Conservation (phyloP, 2,113 vertebrate genomes). For the Condylura cristata region DNA sequence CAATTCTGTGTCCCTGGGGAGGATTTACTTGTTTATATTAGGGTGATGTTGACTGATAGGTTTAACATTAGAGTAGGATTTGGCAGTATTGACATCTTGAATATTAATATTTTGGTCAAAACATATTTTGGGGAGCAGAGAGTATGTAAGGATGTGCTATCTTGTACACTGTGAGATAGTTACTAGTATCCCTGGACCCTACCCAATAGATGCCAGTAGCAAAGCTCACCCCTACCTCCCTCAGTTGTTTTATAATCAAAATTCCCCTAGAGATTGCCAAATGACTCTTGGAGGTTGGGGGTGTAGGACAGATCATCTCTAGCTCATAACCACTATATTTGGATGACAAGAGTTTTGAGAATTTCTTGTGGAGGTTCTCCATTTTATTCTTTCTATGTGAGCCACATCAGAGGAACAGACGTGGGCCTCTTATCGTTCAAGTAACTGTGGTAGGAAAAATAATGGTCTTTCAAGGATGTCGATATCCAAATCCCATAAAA, state of each 20-base stretch:
- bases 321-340: neutral
- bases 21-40: constrained; percentile 26
- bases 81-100: neutral
- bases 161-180: neutral
- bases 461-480: constrained; percentile 21
- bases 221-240: neutral
- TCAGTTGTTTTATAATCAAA: neutral
- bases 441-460: neutral
- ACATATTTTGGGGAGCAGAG: neutral
- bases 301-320: neutral
- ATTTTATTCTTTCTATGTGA: constrained; percentile 11
- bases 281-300: neutral
- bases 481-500: neutral
- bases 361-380: neutral
- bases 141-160: neutral
- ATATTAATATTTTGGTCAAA: neutral
- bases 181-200: neutral
- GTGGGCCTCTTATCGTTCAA: neutral
- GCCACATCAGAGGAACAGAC: neutral
- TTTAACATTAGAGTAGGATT: neutral
- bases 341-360: neutral
- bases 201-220: neutral
- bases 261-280: neutral
- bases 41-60: neutral
- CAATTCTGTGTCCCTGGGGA: neutral